Evolutionary conservation across 2,797 vertebrate species (phyloP).

Genomic region (Mustela erminea): DNA sequence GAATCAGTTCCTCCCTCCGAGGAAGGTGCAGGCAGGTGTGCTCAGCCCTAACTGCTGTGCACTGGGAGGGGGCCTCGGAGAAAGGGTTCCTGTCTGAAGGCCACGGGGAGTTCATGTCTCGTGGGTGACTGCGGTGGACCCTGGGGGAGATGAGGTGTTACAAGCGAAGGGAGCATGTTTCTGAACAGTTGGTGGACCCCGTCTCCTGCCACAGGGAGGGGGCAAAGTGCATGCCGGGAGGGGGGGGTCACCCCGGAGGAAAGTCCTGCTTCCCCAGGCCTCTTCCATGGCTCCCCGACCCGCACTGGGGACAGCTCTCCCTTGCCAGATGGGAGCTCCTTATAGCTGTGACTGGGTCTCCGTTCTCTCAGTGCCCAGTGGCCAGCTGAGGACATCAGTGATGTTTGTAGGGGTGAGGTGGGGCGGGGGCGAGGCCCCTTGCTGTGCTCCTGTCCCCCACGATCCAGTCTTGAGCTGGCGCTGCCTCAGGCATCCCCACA

Average conservation of each 20-base stretch:
- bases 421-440: background rate
- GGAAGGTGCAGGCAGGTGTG: no score
- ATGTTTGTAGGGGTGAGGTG: background rate
- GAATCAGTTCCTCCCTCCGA: background rate
- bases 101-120: background rate
- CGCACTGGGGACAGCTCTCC: background rate
- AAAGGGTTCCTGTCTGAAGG: background rate
- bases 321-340: background rate
- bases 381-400: background rate
- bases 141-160: background rate
- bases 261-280: background rate
- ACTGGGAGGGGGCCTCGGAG: background rate
- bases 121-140: background rate
- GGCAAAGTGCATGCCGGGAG: background rate
- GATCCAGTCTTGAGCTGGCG: background rate
- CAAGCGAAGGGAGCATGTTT: background rate
- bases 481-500: background rate
- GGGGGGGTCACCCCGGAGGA: accelerated
- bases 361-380: background rate
- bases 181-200: background rate
- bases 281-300: background rate
- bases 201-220: background rate
- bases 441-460: background rate
- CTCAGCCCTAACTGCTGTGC: accelerated
- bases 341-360: accelerated